Percentiles rank a stretch among this genome's conserved stretches.
These are phyloP conservation scores for Pristionchus exspectatus DNA, from an alignment of 2,888 invertebrate genomes.

Conservation along the genomic window DNA sequence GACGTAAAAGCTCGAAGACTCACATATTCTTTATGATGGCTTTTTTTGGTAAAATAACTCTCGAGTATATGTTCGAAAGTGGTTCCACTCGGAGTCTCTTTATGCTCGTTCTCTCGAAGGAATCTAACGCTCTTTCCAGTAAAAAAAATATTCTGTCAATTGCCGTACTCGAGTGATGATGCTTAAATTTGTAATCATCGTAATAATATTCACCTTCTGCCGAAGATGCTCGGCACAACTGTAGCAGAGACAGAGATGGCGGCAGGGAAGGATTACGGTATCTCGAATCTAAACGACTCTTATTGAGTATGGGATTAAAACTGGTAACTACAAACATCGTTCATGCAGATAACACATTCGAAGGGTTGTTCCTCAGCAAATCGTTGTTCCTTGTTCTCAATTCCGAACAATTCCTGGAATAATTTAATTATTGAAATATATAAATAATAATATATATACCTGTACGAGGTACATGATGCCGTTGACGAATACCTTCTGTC, in stretches of 20 bases:
- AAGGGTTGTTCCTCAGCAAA: constrained; percentile 90
- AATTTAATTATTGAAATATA: not conserved
- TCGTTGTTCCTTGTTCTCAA: constrained; percentile 90
- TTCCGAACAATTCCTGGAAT: constrained; percentile 92
- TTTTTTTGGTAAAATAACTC: not conserved
- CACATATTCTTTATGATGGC: not conserved
- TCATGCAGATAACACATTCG: constrained; percentile 99
- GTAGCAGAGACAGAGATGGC: constrained; percentile 96
- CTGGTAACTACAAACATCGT: constrained; percentile 83
- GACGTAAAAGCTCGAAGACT: not conserved
- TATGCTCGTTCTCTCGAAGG: not conserved
- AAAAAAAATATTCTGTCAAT: too few species aligned
- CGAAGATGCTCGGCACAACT: constrained; percentile 96
- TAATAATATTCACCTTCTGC: constrained; percentile 84
- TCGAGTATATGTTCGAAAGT: not conserved
- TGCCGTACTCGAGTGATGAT: too few species aligned
- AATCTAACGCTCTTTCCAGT: too few species aligned
- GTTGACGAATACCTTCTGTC: constrained; percentile 97
- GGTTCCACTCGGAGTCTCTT: not conserved
- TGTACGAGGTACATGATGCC: constrained; percentile 96
- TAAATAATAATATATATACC: constrained; percentile 4
- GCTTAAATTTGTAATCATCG: not conserved
- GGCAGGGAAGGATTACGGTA: constrained; percentile 95
- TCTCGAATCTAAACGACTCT: constrained; percentile 85
- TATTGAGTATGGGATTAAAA: not conserved